Percentiles rank a stretch among this genome's conserved stretches.
Evolutionary conservation across 2,888 invertebrate species (phyloP).

Genomic region (Nemotelus nigrinus): DNA sequence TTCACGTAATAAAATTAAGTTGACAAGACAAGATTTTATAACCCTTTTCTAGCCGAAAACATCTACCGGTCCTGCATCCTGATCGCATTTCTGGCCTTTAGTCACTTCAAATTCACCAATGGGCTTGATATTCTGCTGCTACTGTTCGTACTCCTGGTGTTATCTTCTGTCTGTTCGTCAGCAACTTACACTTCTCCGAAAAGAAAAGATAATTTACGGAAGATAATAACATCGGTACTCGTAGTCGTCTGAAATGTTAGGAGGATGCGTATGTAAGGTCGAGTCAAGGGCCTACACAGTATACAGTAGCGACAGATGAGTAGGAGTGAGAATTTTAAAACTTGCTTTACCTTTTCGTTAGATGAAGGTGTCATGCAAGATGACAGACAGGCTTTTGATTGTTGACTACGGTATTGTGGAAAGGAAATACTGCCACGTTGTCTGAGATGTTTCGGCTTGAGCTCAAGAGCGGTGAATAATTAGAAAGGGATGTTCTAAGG

Average conservation of each 20-base stretch:
- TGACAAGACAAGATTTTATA: conserved; percentile 21
- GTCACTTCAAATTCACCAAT: background rate
- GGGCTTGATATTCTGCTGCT: background rate
- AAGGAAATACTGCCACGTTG: background rate
- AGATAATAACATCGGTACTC: conserved; percentile 17
- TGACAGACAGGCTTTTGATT: conserved; percentile 33
- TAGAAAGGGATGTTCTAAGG: background rate
- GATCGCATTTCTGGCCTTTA: background rate
- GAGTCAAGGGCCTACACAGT: background rate
- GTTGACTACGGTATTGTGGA: background rate
- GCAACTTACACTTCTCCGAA: background rate
- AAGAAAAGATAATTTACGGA: conserved; percentile 14
- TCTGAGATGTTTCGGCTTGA: background rate
- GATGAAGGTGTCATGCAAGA: conserved; percentile 38
- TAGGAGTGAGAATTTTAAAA: background rate
- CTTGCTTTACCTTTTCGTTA: conserved; percentile 4
- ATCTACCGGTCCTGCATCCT: background rate
- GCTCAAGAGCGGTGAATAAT: background rate
- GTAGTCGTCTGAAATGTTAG: background rate
- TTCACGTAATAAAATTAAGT: conserved; percentile 17
- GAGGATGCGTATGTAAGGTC: background rate
- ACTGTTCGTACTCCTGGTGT: background rate
- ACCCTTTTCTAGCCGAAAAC: background rate
- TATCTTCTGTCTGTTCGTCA: no score
- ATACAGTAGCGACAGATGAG: no score